Percentiles rank a stretch among this genome's conserved stretches.
Conservation (phyloP, 1,140 invertebrate species). For the Saccostrea cuccullata region DNA sequence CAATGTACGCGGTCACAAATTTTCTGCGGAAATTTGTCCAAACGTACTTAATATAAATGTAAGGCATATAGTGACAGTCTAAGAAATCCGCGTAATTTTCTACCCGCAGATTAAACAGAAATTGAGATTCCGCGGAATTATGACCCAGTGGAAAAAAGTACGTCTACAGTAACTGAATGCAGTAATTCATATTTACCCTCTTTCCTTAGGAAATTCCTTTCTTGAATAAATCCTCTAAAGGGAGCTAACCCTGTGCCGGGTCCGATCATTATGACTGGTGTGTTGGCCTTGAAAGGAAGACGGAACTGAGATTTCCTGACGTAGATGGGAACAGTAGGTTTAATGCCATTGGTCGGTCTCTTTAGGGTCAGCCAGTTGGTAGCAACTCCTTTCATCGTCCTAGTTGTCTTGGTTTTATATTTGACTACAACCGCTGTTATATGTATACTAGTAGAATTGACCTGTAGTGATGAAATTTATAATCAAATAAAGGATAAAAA, state of each 20-base stretch:
- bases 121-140: no score
- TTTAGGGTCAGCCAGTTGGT: constrained; percentile 93
- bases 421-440: constrained; percentile 98
- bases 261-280: constrained; percentile 98
- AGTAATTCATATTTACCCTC: constrained; percentile 74
- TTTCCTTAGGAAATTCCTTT: constrained; percentile 84
- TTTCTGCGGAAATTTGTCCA: no score
- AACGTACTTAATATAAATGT: no score
- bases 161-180: no score
- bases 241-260: constrained; percentile 99
- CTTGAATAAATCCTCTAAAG: constrained; percentile 98
- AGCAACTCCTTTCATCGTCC: constrained; percentile 94
- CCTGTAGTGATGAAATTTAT: constrained; percentile 77
- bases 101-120: no score
- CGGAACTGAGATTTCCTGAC: constrained; percentile 97
- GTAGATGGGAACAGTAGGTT: constrained; percentile 78
- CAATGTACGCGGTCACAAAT: no score
- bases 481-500: no score
- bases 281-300: constrained; percentile 91
- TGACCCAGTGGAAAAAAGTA: no score
- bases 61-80: no score
- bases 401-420: constrained; percentile 93
- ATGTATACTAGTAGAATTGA: constrained; percentile 92
- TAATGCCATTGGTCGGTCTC: constrained; percentile 79
- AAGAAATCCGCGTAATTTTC: no score